Conservation (phyloP, 1,140 invertebrate genomes). For the Nixonia krombeini region DNA sequence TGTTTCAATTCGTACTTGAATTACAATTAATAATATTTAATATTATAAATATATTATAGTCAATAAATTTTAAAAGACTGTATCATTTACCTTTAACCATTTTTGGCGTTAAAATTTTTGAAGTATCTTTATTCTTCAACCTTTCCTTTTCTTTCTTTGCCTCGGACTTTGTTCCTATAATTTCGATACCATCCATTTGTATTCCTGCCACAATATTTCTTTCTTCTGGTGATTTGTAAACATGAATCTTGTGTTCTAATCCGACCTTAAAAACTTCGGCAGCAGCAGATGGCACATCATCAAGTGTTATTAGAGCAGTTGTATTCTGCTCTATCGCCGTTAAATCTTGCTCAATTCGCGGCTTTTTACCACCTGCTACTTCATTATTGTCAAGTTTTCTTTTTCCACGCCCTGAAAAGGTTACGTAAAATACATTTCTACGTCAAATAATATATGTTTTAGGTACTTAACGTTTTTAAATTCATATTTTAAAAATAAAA, state of each 20-base stretch:
- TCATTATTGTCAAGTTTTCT: constrained; percentile 57
- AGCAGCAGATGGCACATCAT: constrained; percentile 32
- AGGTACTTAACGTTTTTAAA: too few relatives aligned
- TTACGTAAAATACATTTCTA: neutral
- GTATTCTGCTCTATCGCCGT: constrained; percentile 62
- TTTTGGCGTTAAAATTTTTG: too few relatives aligned
- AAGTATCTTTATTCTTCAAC: neutral
- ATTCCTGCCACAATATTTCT: neutral
- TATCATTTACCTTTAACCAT: too few relatives aligned
- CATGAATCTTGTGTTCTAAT: neutral
- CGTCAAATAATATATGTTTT: too few relatives aligned
- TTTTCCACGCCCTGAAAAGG: constrained; percentile 63
- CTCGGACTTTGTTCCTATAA: constrained; percentile 35
- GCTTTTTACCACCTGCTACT: constrained; percentile 44
- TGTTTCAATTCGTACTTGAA: too few relatives aligned
- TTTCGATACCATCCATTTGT: constrained; percentile 32
- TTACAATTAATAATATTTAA: too few relatives aligned
- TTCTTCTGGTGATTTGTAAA: neutral
- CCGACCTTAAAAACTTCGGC: neutral
- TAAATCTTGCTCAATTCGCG: constrained; percentile 58
- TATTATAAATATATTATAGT: too few relatives aligned
- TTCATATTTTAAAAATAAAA: too few relatives aligned
- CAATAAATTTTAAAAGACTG: too few relatives aligned
- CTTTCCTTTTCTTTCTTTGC: constrained; percentile 9
- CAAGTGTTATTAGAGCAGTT: constrained; percentile 55